These are phyloP conservation scores for Nyctibius bracteatus DNA, from an alignment of 2,113 vertebrate genomes.

Conservation along the genomic window DNA sequence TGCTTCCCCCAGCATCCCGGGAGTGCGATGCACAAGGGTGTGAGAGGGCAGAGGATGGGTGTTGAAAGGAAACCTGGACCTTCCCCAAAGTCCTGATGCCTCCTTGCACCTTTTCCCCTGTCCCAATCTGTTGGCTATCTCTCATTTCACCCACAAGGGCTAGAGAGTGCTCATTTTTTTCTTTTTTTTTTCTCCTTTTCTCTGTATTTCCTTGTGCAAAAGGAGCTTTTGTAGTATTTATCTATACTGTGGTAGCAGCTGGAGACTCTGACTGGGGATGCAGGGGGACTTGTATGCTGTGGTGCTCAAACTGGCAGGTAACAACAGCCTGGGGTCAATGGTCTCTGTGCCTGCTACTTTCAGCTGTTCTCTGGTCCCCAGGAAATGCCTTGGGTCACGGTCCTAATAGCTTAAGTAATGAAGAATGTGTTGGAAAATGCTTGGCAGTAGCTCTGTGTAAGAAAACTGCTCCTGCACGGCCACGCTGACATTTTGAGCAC, in stretches of 20 bases:
- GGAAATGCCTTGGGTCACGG: not conserved
- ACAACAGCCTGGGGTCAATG: not conserved
- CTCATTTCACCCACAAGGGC: not conserved
- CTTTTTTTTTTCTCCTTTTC: too few relatives aligned
- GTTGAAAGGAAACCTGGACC: not conserved
- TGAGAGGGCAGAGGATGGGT: not conserved
- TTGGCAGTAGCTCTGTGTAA: not conserved
- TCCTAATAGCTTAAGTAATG: conserved; percentile 24
- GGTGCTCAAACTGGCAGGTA: not conserved
- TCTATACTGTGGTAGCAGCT: not conserved
- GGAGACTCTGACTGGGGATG: not conserved
- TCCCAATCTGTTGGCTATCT: rapidly evolving
- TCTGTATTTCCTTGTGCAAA: not conserved
- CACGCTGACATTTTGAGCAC: not conserved
- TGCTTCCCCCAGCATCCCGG: rapidly evolving
- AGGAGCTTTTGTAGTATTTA: not conserved
- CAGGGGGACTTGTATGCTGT: not conserved
- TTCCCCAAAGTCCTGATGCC: not conserved
- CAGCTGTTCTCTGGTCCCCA: not conserved
- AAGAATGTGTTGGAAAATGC: not conserved
- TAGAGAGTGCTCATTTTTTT: not conserved
- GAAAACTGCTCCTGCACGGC: not conserved
- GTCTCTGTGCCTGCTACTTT: not conserved
- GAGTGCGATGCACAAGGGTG: not conserved
- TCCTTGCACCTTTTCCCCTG: not conserved